Evolutionary conservation across 2,113 vertebrate species (phyloP), one percentile per base, ranked within the genome.

Genomic region (Onychostruthus taczanowskii): DNA sequence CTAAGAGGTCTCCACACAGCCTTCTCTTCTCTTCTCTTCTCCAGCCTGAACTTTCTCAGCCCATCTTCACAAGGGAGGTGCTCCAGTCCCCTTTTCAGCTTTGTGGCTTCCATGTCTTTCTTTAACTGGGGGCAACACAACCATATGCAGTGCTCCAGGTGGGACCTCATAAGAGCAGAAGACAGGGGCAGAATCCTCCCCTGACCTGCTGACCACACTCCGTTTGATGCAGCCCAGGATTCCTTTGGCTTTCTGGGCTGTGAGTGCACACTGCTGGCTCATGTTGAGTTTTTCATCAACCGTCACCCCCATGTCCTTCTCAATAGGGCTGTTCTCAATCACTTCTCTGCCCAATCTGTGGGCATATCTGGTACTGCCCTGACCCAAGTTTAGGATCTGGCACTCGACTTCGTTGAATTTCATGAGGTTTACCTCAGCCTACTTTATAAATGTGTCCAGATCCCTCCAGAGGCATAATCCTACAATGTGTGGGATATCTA

Each of bases 121-220:
- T 27, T 47, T 27, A 8, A 30, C 0, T 55, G 41, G 8, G 28
- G 16, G 2, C 14, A 55, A 53, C 30, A 47, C 24, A 53, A 75
- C 24, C 16, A 31, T 31, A 61, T 16, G 30, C 4, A 35, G 21
- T 16, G 13, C 12, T 69, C 30, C 10, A 43, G 24, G 21, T 35
- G n/a, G 18, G 41, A 50, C 61, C 30, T 76, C 47, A 69, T 0
- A 0, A 35, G 17, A 55, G 28, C 22, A 28, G 12, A 68, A 30
- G 2, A 68, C 39, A 69, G 39, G 33, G 35, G 27, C 59, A 81
- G 55, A 46, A 76, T 68, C 47, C 20, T 61, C 30, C 30, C 39
- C 53, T 0, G 0, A 6, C 13, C 11, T 68, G 46, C 30, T 53
- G 46, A 28, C 13, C 39, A 35, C 9, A 15, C 7, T 61, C 12